A percentile compares a stretch with the other conserved stretches of the same genome.
Evolutionary conservation across 2,888 invertebrate genomes (phyloP).

Genomic region (Drosophila barbarae): DNA sequence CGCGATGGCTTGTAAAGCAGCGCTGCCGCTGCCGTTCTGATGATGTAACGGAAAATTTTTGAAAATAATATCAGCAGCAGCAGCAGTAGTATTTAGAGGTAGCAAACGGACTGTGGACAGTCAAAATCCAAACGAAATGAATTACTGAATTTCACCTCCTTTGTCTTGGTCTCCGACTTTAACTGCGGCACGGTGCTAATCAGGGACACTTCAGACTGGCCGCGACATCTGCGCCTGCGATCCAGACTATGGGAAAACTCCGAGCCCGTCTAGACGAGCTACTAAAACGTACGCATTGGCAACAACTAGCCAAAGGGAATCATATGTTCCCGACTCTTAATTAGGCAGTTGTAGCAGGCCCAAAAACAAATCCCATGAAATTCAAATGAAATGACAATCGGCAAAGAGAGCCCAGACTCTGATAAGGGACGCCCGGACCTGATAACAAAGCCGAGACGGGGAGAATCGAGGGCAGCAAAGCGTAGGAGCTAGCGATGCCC

Average conservation of each 20-base stretch:
- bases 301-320: constrained; percentile 4
- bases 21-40: constrained; percentile 37
- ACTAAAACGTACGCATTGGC: not conserved
- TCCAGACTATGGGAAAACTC: constrained; percentile 16
- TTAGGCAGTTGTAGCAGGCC: constrained; percentile 14
- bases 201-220: constrained; percentile 20
- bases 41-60: constrained; percentile 56
- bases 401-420: constrained; percentile 18
- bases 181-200: constrained; percentile 23
- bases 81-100: not conserved
- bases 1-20: constrained; percentile 43
- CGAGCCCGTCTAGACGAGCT: constrained; percentile 25
- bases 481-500: constrained; percentile 10
- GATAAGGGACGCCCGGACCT: constrained; percentile 26
- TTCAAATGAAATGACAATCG: constrained; percentile 32
- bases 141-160: not conserved
- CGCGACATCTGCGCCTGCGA: constrained; percentile 16
- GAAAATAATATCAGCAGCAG: constrained; percentile 10
- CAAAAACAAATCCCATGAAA: constrained; percentile 28
- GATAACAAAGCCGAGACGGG: constrained; percentile 15
- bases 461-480: constrained; percentile 3
- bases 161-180: not conserved
- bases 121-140: constrained; percentile 1
- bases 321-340: constrained; percentile 29
- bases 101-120: constrained; percentile 1